A percentile compares a stretch with the other conserved stretches of the same genome.
phyloP scores from a whole-genome alignment of 2,113 vertebrate species.

The Sclerurus mexicanus region DNA sequence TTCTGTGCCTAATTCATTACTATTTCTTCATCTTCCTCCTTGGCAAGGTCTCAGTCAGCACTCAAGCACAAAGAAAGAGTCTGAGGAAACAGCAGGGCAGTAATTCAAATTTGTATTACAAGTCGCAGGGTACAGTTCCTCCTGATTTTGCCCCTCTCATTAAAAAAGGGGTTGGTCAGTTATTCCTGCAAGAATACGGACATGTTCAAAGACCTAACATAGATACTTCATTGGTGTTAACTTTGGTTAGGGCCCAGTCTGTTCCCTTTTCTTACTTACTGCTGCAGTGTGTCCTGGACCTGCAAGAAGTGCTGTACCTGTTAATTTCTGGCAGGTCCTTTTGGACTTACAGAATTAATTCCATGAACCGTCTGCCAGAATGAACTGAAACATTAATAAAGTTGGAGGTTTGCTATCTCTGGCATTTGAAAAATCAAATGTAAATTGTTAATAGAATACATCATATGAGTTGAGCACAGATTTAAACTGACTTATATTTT shows the following conservation, averaged over 20 bases:
- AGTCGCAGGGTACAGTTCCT: background rate
- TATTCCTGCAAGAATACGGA: background rate
- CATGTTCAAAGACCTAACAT: background rate
- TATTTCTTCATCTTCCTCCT: conserved; percentile 3
- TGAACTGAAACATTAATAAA: background rate
- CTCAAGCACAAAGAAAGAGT: background rate
- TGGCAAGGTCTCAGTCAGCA: conserved; percentile 23
- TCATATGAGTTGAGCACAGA: background rate
- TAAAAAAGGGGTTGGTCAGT: background rate
- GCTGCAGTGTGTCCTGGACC: background rate
- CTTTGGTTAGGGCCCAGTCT: background rate
- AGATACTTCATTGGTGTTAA: background rate
- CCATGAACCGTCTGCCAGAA: background rate
- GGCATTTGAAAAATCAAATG: background rate
- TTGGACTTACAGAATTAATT: background rate
- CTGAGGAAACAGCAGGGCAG: conserved; percentile 17
- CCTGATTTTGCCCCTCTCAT: background rate
- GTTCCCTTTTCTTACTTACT: background rate
- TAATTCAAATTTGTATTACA: background rate
- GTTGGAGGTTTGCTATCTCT: background rate
- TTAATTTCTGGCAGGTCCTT: background rate
- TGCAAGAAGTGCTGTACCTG: background rate
- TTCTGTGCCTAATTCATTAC: background rate
- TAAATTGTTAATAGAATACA: background rate
- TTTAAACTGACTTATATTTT: background rate